Percentiles rank a stretch among this genome's conserved stretches.
These are phyloP conservation scores for Scaeva pyrastri DNA, from an alignment of 2,888 invertebrate genomes.

Conservation along the genomic window DNA sequence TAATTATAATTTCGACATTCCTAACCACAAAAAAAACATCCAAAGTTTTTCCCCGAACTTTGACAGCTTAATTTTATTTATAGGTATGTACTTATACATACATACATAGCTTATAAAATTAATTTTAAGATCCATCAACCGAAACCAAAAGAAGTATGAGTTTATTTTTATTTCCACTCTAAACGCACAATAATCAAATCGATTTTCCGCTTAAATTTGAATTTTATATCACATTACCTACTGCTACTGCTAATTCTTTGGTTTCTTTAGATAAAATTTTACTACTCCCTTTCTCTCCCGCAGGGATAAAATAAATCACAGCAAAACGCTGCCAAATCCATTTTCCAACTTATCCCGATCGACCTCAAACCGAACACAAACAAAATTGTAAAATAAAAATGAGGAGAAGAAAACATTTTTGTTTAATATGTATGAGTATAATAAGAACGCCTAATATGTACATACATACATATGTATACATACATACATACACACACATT, in stretches of 20 bases:
- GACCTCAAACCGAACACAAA: slow-evolving; percentile 7
- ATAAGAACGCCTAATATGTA: slow-evolving; percentile 25
- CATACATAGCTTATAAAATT: too few relatives aligned
- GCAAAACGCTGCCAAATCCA: slow-evolving; percentile 35
- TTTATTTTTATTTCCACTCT: background rate
- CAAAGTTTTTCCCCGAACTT: too few relatives aligned
- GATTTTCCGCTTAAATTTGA: slow-evolving; percentile 4
- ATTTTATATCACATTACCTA: slow-evolving; percentile 14
- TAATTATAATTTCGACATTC: too few relatives aligned
- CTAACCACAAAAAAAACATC: too few relatives aligned
- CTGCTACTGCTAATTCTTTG: slow-evolving; percentile 19
- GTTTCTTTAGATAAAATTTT: slow-evolving; percentile 1
- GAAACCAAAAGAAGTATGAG: too few relatives aligned
- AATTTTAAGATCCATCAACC: too few relatives aligned
- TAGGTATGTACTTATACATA: too few relatives aligned
- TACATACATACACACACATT: slow-evolving; percentile 13
- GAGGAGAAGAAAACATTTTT: slow-evolving; percentile 21
- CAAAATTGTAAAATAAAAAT: slow-evolving; percentile 12
- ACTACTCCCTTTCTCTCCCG: slow-evolving; percentile 12
- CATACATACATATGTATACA: slow-evolving; percentile 33
- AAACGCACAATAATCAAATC: background rate
- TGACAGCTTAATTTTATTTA: too few relatives aligned
- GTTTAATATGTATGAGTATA: slow-evolving; percentile 3
- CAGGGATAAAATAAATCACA: slow-evolving; percentile 47
- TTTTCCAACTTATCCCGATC: slow-evolving; percentile 23